Conservation (phyloP, 2,113 vertebrate species). For the Aramus guarauna region DNA sequence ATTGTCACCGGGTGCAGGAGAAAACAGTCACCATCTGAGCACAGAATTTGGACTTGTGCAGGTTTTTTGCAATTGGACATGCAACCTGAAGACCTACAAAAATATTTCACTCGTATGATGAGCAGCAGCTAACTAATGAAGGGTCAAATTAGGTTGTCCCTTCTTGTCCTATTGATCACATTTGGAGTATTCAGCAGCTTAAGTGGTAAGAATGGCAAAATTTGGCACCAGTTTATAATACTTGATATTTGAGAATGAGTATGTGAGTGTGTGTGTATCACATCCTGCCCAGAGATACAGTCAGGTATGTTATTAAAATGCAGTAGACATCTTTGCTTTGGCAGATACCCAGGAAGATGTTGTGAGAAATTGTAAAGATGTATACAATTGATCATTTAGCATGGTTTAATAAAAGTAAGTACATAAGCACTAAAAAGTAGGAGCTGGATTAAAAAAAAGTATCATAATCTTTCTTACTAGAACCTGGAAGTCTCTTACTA, state of each 20-base stretch:
- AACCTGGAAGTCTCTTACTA: neutral
- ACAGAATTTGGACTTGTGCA: neutral
- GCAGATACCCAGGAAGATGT: neutral
- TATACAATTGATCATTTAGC: neutral
- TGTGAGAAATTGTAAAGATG: neutral
- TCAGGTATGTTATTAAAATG: neutral
- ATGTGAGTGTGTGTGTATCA: rapidly evolving
- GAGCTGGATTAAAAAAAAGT: neutral
- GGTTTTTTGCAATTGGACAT: neutral
- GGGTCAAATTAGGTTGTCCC: neutral
- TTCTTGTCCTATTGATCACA: neutral
- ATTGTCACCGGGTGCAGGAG: neutral
- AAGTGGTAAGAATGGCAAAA: neutral
- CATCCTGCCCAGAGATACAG: neutral
- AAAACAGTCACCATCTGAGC: neutral
- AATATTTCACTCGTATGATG: rapidly evolving
- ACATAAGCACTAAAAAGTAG: neutral
- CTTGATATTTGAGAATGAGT: neutral
- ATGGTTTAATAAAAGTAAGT: neutral
- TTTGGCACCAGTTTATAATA: neutral
- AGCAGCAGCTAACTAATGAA: neutral
- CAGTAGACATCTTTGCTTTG: neutral
- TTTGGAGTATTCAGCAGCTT: neutral
- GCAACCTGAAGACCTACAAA: neutral
- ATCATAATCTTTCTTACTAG: neutral